Conservation (phyloP, 2,888 invertebrate species). For the Brenthis ino region DNA sequence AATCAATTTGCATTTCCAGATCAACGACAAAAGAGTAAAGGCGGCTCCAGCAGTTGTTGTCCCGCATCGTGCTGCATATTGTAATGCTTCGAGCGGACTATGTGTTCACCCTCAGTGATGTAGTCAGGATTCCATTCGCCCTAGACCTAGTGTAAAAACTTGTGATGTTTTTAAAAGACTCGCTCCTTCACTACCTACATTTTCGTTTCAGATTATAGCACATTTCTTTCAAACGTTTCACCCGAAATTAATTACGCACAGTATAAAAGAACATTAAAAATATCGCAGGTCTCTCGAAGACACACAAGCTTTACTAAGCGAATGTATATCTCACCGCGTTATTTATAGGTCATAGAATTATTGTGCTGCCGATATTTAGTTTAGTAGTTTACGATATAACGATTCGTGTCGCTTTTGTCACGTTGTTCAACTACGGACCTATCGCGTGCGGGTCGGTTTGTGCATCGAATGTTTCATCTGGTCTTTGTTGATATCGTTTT, state of each 20-base stretch:
- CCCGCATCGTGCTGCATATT: slow-evolving; percentile 96
- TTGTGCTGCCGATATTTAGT: slow-evolving; percentile 53
- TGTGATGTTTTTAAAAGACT: slow-evolving; percentile 66
- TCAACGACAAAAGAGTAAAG: slow-evolving; percentile 98
- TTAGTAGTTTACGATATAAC: neutral
- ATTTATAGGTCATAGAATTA: slow-evolving; percentile 64
- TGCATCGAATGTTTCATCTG: too few species aligned
- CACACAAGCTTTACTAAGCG: slow-evolving; percentile 60
- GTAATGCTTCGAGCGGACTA: slow-evolving; percentile 84
- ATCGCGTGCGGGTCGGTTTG: too few species aligned
- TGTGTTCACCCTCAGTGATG: slow-evolving; percentile 70
- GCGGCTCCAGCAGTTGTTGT: slow-evolving; percentile 96
- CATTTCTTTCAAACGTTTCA: slow-evolving; percentile 33
- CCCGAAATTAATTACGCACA: slow-evolving; percentile 53
- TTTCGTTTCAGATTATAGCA: slow-evolving; percentile 32
- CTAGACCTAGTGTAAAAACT: slow-evolving; percentile 46
- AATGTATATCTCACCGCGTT: slow-evolving; percentile 69
- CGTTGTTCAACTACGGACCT: too few species aligned
- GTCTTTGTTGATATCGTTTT: too few species aligned
- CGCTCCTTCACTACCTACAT: slow-evolving; percentile 26
- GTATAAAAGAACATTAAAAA: slow-evolving; percentile 57
- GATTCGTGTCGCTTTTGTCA: neutral
- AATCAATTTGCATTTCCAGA: slow-evolving; percentile 82
- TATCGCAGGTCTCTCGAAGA: slow-evolving; percentile 56
- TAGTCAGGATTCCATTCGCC: slow-evolving; percentile 60